Percentiles rank a stretch among this genome's conserved stretches.
These are phyloP conservation scores for Hydriomena furcata DNA, from an alignment of 2,888 invertebrate species.

Conservation along the genomic window DNA sequence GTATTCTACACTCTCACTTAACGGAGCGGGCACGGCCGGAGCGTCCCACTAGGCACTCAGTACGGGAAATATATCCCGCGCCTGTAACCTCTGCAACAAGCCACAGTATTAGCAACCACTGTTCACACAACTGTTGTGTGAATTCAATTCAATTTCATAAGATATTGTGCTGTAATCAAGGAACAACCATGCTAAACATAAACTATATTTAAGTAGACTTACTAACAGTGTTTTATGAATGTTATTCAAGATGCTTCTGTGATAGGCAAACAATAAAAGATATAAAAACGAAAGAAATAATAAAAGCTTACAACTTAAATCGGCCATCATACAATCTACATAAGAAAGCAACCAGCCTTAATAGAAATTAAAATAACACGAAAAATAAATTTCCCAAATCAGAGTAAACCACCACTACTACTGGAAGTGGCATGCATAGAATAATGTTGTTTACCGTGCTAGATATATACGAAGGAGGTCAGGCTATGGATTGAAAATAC, in stretches of 20 bases:
- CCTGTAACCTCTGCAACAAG: conserved; percentile 87
- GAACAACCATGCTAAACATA: conserved; percentile 20
- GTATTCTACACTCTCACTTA: conserved; percentile 22
- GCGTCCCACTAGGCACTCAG: conserved; percentile 78
- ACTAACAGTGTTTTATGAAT: conserved; percentile 12
- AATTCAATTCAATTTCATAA: not conserved
- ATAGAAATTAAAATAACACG: conserved; percentile 22
- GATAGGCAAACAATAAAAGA: conserved; percentile 17
- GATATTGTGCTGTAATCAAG: conserved; percentile 16
- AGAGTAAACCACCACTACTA: conserved; percentile 30
- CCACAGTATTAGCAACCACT: conserved; percentile 56
- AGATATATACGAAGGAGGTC: conserved; percentile 41
- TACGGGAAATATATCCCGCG: conserved; percentile 88
- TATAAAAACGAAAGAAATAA: conserved; percentile 7
- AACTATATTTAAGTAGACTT: not conserved
- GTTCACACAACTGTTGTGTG: conserved; percentile 11
- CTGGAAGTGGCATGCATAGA: conserved; percentile 31
- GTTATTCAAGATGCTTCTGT: conserved; percentile 28
- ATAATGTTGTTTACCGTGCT: conserved; percentile 30
- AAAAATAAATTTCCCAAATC: conserved; percentile 20
- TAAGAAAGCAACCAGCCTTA: conserved; percentile 30
- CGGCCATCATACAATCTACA: conserved; percentile 15
- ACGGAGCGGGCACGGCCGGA: conserved; percentile 41
- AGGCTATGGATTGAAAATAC: conserved; percentile 70
- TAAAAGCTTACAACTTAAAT: conserved; percentile 22